Conservation (phyloP, 2,888 invertebrate genomes). For the Polyploca ridens region DNA sequence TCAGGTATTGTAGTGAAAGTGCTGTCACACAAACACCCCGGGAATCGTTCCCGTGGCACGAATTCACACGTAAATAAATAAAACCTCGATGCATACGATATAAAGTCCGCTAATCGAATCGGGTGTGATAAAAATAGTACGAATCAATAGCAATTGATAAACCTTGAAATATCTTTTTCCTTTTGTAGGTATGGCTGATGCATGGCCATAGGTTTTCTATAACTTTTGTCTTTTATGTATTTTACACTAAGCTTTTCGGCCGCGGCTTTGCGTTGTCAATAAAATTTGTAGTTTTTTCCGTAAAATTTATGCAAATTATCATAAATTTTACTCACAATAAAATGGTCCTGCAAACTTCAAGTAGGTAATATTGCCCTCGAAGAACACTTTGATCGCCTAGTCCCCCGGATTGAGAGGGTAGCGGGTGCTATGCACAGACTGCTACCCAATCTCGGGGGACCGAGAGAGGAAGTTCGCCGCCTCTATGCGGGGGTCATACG, state of each 20-base stretch:
- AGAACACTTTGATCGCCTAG: too few species aligned
- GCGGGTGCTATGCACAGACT: too few species aligned
- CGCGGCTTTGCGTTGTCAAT: too few species aligned
- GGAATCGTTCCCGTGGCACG: not conserved
- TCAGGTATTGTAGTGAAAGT: slow-evolving; percentile 55
- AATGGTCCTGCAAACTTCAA: too few species aligned
- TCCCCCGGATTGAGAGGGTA: too few species aligned
- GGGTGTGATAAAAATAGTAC: not conserved
- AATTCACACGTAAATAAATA: slow-evolving; percentile 7
- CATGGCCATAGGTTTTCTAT: not conserved
- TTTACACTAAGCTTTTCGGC: not conserved
- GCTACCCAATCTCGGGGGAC: too few species aligned
- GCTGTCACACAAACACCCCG: slow-evolving; percentile 13
- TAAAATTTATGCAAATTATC: too few species aligned
- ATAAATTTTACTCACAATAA: too few species aligned
- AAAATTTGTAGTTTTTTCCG: too few species aligned
- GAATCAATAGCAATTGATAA: slow-evolving; percentile 8
- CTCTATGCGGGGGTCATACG: too few species aligned
- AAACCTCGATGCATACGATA: slow-evolving; percentile 3
- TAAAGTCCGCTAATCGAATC: not conserved
- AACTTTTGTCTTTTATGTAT: not conserved
- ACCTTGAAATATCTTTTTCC: not conserved
- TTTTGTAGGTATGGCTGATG: not conserved
- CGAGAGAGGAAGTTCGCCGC: too few species aligned
- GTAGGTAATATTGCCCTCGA: too few species aligned